Percentiles rank a stretch among this genome's conserved stretches.
phyloP scores from a whole-genome alignment of 1,140 invertebrate genomes.

The Drosophila rhopaloa region DNA sequence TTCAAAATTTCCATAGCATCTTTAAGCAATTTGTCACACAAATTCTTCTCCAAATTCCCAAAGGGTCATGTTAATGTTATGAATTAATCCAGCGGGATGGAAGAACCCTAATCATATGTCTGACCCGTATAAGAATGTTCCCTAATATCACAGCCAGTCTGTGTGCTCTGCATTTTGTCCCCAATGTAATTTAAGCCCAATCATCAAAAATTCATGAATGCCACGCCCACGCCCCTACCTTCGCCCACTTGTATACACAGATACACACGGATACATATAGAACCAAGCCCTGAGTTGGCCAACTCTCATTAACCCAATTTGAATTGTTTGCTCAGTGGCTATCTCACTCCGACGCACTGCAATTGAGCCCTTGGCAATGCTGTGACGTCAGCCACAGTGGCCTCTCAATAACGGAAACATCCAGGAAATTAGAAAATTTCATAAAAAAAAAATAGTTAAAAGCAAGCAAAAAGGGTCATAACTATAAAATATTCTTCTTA shows the following conservation, averaged over 20 bases:
- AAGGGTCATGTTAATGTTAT: background rate
- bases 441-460: no score
- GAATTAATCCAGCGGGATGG: background rate
- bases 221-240: slow-evolving; percentile 15
- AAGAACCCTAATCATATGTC: slow-evolving; percentile 1
- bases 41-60: background rate
- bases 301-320: slow-evolving; percentile 68
- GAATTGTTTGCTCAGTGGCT: slow-evolving; percentile 27
- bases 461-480: no score
- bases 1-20: no score
- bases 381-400: slow-evolving; percentile 11
- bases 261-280: slow-evolving; percentile 2
- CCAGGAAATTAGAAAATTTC: no score
- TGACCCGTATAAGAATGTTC: background rate
- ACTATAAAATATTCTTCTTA: no score
- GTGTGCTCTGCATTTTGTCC: slow-evolving; percentile 8
- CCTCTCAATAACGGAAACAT: background rate
- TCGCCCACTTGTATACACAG: background rate
- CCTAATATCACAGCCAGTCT: background rate
- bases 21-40: no score
- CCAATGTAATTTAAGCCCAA: slow-evolving; percentile 45
- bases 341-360: slow-evolving; percentile 15
- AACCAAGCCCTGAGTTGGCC: slow-evolving; percentile 32
- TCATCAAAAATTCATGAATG: slow-evolving; percentile 32
- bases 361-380: slow-evolving; percentile 33